phyloP scores from a whole-genome alignment of 2,888 invertebrate species.

The Seira sanloemensis region DNA sequence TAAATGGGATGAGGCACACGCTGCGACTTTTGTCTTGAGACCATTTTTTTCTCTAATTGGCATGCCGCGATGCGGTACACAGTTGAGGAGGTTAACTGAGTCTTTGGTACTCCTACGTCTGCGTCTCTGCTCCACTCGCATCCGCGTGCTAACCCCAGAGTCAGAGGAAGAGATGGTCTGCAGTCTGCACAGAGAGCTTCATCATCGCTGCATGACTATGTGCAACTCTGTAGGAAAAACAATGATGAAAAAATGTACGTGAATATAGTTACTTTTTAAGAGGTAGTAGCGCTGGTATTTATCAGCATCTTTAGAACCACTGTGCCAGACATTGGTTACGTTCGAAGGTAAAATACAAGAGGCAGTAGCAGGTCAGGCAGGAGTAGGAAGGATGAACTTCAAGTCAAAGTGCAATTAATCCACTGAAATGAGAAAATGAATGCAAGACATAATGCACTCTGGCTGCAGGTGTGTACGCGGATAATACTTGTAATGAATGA shows the following conservation, averaged over 20 bases:
- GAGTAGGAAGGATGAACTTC: not conserved
- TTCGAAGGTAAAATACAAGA: too few relatives aligned
- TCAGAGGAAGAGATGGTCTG: too few relatives aligned
- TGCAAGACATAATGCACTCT: too few relatives aligned
- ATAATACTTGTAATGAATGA: not conserved
- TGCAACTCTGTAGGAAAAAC: not conserved
- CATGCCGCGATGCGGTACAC: not conserved
- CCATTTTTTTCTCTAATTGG: not conserved
- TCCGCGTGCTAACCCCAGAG: too few relatives aligned
- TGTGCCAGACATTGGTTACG: not conserved
- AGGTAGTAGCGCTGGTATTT: too few relatives aligned
- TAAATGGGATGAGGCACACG: not conserved
- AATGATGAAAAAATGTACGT: not conserved
- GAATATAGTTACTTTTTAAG: not conserved
- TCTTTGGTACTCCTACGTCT: too few relatives aligned
- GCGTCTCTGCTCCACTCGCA: too few relatives aligned
- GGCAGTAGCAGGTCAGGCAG: not conserved
- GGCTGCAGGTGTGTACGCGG: not conserved
- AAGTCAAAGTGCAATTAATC: not conserved
- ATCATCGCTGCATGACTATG: not conserved
- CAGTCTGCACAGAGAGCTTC: too few relatives aligned
- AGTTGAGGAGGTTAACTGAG: too few relatives aligned
- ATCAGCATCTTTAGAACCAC: too few relatives aligned
- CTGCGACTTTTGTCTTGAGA: not conserved
- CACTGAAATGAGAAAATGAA: too few relatives aligned